Evolutionary conservation across 2,113 vertebrate genomes (phyloP).

Genomic region (Perca schrenkii): DNA sequence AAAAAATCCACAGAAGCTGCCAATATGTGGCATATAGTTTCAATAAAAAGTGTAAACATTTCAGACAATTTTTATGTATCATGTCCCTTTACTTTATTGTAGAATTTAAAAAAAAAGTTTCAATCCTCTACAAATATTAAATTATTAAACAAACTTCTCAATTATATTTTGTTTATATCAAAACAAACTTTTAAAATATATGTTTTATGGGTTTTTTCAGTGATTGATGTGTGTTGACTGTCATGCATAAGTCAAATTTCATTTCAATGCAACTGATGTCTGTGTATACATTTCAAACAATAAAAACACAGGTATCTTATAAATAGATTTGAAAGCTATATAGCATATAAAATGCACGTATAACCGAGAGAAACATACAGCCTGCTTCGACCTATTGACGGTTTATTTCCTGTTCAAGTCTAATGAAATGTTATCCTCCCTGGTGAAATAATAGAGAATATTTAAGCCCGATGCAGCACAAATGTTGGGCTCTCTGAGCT

Average conservation of each 20-base stretch:
- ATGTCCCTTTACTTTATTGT: background rate
- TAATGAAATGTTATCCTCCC: background rate
- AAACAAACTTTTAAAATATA: background rate
- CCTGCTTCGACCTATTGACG: background rate
- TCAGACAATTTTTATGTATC: background rate
- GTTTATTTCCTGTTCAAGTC: slow-evolving; percentile 8
- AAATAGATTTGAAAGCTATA: background rate
- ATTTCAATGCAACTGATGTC: background rate
- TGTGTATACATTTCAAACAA: background rate
- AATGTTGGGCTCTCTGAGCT: background rate
- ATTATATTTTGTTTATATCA: background rate
- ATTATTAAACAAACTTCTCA: background rate
- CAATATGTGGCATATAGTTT: background rate
- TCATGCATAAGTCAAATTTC: background rate
- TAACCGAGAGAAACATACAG: background rate
- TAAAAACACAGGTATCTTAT: background rate
- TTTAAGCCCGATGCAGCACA: background rate
- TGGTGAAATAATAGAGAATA: background rate
- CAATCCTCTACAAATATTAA: background rate
- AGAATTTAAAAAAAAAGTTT: background rate
- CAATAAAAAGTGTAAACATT: background rate
- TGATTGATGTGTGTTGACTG: background rate
- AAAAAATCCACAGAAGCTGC: background rate
- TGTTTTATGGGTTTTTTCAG: background rate
- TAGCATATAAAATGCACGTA: background rate